Evolutionary conservation across 2,113 vertebrate species (phyloP), one percentile per base, ranked within the genome.

Genomic region (Datnioides undecimradiatus): DNA sequence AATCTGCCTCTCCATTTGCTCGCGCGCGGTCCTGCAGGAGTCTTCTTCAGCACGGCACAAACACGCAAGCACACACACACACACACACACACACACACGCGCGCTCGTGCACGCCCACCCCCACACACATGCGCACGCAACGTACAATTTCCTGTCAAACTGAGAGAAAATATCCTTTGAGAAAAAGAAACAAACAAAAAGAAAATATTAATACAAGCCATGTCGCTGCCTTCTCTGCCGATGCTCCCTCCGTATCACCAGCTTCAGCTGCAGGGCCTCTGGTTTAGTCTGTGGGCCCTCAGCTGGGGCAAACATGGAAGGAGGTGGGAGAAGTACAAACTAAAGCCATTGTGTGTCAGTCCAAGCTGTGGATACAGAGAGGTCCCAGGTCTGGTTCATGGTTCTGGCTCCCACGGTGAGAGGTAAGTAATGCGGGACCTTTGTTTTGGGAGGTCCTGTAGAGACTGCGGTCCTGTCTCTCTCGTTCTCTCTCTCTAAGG

Each of bases 171-270:
- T 70, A 67, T 86, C 74, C 59, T 59, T 73, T 77, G 51, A 63
- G 75, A 69, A 73, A 73, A 86, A 68, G 19, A 43, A 79, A 54
- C 2, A 73, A 75, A n/a, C 3, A 71, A 71, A 34, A 70, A 67
- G 52, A 84, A 78, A 83, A 77, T 82, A 87, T n/a, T n/a, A 84
- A 85, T 74, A 87, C 67, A 88, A 89, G 87, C 84, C 75, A 63
- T 74, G 79, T 82, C 54, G 84, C 64, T 83, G 78, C 81, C 41
- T 87, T 76, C 83, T 76, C 69, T 76, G 69, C 75, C 59, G 65
- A 87, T 40, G 66, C 57, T 68, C 82, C 76, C 60, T 80, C 68
- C 80, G 64, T n/a, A 3, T 49, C 40, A 55, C 63, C 16, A 29
- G 79, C 70, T 70, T 73, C 86, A 68, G 79, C 65, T 80, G 75